Base-by-base conservation (phyloP, 1,140 invertebrate species). In the Drosophila ironensis region DNA sequence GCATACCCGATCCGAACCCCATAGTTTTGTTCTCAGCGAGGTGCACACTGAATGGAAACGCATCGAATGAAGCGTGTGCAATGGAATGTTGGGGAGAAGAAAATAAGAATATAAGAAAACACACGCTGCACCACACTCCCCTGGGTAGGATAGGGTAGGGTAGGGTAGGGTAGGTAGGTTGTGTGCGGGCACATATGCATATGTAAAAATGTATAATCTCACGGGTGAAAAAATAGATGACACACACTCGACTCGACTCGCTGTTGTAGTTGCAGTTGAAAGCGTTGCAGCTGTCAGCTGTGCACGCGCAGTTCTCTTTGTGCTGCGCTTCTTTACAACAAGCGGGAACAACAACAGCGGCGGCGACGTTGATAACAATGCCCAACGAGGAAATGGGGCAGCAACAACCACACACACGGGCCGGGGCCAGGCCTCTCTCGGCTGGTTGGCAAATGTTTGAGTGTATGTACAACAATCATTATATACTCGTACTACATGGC, bases 251-350 rank as follows among this genome's bases (percentile, higher is more conserved):
- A 12, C 25, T 16, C 16, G n/a, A n/a, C n/a, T 33, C 38, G 12
- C 40, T 12, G n/a, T 35, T 38, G 22, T 24, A 19, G 46, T 38
- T 27, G 45, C 38, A 22, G 37, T 41, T 57, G 20, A 37, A 38
- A 60, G 4, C 52, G 42, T 19, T 60, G 77, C 78, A 82, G 77
- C 78, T 78, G 77, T 70, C 77, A 82, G 78, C 78, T 82, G 77
- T 78, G 73, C 61, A 60, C 50, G 69, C 70, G 57, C 63, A 66
- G 38, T 78, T 81, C 76, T 72, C 77, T 81, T 84, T 77, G 78
- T 84, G 78, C 37, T 52, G 50, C 40, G 53, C 48, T 84, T 72
- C 67, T 48, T 54, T 57, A 42, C 38, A 69, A 52, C 19, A 54
- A 35, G 44, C 66, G 44, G 16, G 11, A 61, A 37, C 42, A 20